Base-by-base conservation (phyloP, 92 coral and sea anemone genomes). In the Ricordea florida region DNA sequence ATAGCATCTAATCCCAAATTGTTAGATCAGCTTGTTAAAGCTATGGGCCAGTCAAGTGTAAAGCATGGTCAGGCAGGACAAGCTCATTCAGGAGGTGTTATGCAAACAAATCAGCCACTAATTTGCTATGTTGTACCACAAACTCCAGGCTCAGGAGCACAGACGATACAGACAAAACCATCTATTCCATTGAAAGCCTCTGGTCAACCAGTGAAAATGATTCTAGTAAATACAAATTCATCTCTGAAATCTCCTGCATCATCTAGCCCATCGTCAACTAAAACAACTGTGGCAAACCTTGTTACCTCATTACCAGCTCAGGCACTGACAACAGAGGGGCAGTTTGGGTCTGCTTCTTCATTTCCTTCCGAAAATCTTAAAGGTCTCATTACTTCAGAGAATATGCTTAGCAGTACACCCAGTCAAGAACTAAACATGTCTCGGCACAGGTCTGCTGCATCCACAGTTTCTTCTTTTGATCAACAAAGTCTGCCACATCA, bases 161-260 rank as follows among this genome's bases (percentile, higher is more conserved):
- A 51, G 25, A 24, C 18, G 16, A 16, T 65, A 38, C 77, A 70
- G 30, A 42, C 55, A 5, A 52, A 52, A 40, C 56, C 75, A 3
- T 49, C 75, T n/a, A 9, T 22, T 44, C 53, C 77, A 16, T 17
- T 52, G 51, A 26, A 65, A 29, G 33, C 80, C 0, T 57, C 80
- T 42, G 24, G 36, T 31, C 57, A 57, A 3, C 80, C 80, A 33
- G 64, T 81, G 11, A 74, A 81, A 26, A 87, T 87, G 92, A 64
- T 87, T 50, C 35, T 81, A 44, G 51, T 87, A 8, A 87, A 76
- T 81, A 50, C 86, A 5, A 86, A 86, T 20, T 70, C 77, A 2
- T 14, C 77, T 40, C 24, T 70, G 18, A 70, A 70, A 55, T 42
- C 44, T 3, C 50, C 77, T 2, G 52, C 31, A 11, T 24, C 65